Percentiles rank a stretch among this genome's conserved stretches.
These are phyloP conservation scores for Sorex araneus DNA, from an alignment of 2,113 vertebrate genomes.

Conservation along the genomic window DNA sequence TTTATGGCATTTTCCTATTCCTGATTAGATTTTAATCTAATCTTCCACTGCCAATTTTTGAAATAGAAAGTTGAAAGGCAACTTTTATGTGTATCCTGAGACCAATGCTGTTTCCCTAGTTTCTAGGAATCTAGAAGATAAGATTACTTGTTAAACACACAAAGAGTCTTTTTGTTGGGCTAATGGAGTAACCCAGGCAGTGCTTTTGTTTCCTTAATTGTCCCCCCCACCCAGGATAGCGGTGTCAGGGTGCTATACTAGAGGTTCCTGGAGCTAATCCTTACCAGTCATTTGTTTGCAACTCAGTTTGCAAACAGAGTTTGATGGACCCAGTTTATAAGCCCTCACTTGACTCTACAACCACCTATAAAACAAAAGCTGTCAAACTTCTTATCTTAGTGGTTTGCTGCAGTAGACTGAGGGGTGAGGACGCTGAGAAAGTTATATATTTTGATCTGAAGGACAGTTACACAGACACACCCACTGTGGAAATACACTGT, in stretches of 20 bases:
- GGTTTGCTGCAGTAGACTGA: neutral
- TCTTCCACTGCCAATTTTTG: slow-evolving; percentile 66
- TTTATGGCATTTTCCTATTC: slow-evolving; percentile 44
- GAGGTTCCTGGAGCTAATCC: too few species aligned
- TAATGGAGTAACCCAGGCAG: neutral
- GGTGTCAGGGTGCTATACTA: slow-evolving; percentile 7
- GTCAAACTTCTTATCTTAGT: slow-evolving; percentile 48
- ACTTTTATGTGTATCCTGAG: slow-evolving; percentile 38
- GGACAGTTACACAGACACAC: neutral
- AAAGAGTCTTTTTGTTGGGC: neutral
- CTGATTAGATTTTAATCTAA: slow-evolving; percentile 62
- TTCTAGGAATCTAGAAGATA: slow-evolving; percentile 59
- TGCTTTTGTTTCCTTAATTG: slow-evolving; percentile 52
- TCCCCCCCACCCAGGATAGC: neutral
- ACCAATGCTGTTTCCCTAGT: slow-evolving; percentile 33
- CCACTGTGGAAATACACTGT: slow-evolving; percentile 1
- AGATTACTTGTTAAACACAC: slow-evolving; percentile 41
- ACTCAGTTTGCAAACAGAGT: too few species aligned
- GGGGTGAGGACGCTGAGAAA: too few species aligned
- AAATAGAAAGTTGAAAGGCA: slow-evolving; percentile 63
- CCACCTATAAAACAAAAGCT: neutral
- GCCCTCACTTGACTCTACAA: neutral
- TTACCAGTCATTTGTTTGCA: neutral
- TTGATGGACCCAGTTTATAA: neutral
- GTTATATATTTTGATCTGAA: neutral